Evolutionary conservation across 2,113 vertebrate genomes (phyloP).

Genomic region (Athene cunicularia): DNA sequence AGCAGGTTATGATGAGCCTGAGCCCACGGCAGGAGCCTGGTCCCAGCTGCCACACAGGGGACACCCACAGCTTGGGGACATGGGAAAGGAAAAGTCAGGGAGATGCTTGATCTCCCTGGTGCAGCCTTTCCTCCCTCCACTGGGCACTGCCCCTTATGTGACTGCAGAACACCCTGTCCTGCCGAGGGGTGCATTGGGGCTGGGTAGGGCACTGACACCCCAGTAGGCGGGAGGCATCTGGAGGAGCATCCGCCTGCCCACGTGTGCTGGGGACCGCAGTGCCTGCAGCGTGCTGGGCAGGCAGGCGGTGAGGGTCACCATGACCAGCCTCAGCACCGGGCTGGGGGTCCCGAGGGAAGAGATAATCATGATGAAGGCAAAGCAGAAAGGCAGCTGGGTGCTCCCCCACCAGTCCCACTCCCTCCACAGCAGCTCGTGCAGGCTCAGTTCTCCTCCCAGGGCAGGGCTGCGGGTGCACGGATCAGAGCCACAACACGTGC

Average conservation of each 20-base stretch:
- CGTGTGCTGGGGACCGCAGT: accelerated
- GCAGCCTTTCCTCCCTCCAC: neutral
- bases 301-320: neutral
- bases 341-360: neutral
- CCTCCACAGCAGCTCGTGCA: accelerated
- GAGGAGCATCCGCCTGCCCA: accelerated
- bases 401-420: neutral
- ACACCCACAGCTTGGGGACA: accelerated
- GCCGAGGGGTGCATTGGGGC: neutral
- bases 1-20: neutral
- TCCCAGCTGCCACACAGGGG: accelerated
- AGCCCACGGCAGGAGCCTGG: neutral
- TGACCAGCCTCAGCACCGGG: accelerated
- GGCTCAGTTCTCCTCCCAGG: neutral
- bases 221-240: neutral
- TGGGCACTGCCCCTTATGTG: neutral
- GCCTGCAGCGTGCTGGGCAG: neutral
- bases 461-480: neutral
- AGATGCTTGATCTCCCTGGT: neutral
- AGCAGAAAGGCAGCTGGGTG: neutral
- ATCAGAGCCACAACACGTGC: accelerated
- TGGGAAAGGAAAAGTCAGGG: accelerated
- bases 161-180: neutral
- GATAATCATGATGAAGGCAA: accelerated
- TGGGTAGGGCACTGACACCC: neutral